phyloP scores from a whole-genome alignment of 2,113 vertebrate genomes.

The Nothoprocta pentlandii region DNA sequence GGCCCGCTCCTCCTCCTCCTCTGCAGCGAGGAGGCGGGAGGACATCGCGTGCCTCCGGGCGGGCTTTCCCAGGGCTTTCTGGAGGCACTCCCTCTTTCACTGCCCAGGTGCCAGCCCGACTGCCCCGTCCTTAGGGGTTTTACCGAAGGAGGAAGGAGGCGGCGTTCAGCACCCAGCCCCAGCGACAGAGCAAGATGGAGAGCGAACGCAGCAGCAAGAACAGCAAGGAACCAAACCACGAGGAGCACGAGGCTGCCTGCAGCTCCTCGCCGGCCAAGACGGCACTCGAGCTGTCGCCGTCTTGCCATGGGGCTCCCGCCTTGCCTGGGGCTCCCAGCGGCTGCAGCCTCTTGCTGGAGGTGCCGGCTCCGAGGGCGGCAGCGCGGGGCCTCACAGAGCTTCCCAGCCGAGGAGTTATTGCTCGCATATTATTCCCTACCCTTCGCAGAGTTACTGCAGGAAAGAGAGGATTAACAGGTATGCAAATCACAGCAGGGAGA shows the following conservation, averaged over 20 bases:
- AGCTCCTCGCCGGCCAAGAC: background rate
- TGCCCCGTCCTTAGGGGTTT: background rate
- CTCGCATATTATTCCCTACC: background rate
- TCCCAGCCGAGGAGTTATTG: background rate
- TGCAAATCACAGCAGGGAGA: constrained; percentile 30
- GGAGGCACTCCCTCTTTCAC: background rate
- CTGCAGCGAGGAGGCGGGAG: background rate
- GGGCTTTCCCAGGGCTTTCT: background rate
- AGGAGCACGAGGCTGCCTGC: background rate
- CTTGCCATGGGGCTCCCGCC: background rate
- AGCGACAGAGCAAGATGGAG: background rate
- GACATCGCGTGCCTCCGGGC: background rate
- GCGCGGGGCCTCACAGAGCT: background rate
- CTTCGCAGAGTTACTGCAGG: constrained; percentile 56
- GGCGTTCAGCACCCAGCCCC: background rate
- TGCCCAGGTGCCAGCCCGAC: background rate
- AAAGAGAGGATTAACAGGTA: constrained; percentile 60
- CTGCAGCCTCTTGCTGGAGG: background rate
- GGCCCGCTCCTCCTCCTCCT: background rate
- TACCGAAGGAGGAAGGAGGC: background rate
- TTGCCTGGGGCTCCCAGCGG: background rate
- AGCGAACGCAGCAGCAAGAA: background rate
- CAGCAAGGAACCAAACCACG: background rate
- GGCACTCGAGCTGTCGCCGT: background rate
- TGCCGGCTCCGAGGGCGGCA: background rate